These are phyloP conservation scores for Oenanthe melanoleuca DNA, from an alignment of 2,113 vertebrate species.

Conservation along the genomic window DNA sequence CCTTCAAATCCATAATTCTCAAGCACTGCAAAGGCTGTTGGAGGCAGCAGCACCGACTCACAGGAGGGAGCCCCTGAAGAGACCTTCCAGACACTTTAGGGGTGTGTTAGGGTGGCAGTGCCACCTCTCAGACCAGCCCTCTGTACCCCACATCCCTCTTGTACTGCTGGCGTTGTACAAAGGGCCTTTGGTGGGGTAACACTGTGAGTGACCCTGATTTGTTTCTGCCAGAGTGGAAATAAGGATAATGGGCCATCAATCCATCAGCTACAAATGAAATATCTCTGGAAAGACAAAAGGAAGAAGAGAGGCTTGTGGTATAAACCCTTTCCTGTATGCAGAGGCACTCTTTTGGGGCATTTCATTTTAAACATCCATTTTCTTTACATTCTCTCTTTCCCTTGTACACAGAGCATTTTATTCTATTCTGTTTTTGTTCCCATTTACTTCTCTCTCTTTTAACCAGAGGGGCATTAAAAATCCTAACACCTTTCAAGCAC, in stretches of 20 bases:
- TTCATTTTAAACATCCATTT: neutral
- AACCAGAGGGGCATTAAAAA: slow-evolving; percentile 10
- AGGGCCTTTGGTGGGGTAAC: neutral
- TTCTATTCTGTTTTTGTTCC: neutral
- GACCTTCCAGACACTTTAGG: neutral
- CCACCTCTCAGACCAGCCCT: neutral
- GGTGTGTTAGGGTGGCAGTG: neutral
- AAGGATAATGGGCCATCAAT: neutral
- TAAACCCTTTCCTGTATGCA: neutral
- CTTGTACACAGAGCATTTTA: neutral
- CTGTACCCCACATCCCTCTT: neutral
- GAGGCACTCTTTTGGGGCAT: neutral
- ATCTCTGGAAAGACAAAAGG: neutral
- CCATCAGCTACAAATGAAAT: neutral
- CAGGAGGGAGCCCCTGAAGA: neutral
- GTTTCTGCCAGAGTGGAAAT: neutral
- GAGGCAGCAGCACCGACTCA: neutral
- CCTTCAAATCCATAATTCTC: neutral
- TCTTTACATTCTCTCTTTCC: neutral
- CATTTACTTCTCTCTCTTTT: neutral
- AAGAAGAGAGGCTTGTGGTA: neutral
- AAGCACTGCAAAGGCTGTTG: neutral
- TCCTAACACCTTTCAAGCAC: neutral
- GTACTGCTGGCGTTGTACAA: neutral
- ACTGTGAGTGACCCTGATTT: neutral